phyloP scores from a whole-genome alignment of 2,888 invertebrate species.

The Ctenicera cuprea region DNA sequence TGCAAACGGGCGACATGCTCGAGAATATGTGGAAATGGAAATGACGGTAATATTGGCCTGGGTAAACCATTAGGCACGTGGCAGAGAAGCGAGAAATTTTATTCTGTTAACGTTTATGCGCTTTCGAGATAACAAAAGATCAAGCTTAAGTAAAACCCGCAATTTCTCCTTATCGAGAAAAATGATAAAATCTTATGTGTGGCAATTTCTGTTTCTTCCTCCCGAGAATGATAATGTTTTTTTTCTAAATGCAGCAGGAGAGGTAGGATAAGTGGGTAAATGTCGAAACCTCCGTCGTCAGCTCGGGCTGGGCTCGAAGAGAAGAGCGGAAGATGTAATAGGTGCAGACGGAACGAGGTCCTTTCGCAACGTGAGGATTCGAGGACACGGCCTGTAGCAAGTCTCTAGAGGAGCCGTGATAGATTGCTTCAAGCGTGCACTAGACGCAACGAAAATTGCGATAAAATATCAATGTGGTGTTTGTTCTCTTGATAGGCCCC shows the following conservation, averaged over 20 bases:
- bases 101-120: constrained; percentile 3
- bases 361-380: constrained; percentile 47
- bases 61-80: constrained; percentile 43
- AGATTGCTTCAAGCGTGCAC: constrained; percentile 62
- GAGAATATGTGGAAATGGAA: constrained; percentile 50
- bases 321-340: constrained; percentile 53
- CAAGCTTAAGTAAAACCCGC: constrained; percentile 18
- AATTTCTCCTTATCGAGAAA: constrained; percentile 16
- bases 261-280: constrained; percentile 37
- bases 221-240: constrained; percentile 30
- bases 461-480: constrained; percentile 64
- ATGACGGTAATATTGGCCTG: constrained; percentile 44
- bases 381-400: constrained; percentile 51
- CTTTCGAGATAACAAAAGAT: neutral
- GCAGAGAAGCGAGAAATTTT: constrained; percentile 12
- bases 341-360: constrained; percentile 58
- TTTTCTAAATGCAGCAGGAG: constrained; percentile 33
- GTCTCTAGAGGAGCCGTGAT: constrained; percentile 60
- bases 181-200: constrained; percentile 19
- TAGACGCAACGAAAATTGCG: constrained; percentile 61
- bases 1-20: constrained; percentile 39
- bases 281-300: constrained; percentile 42
- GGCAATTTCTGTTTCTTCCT: constrained; percentile 24
- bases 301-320: constrained; percentile 14
- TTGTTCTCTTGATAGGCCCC: constrained; percentile 56